These are phyloP conservation scores for Anadara kagoshimensis DNA, from an alignment of 1,140 invertebrate genomes.

Conservation along the genomic window DNA sequence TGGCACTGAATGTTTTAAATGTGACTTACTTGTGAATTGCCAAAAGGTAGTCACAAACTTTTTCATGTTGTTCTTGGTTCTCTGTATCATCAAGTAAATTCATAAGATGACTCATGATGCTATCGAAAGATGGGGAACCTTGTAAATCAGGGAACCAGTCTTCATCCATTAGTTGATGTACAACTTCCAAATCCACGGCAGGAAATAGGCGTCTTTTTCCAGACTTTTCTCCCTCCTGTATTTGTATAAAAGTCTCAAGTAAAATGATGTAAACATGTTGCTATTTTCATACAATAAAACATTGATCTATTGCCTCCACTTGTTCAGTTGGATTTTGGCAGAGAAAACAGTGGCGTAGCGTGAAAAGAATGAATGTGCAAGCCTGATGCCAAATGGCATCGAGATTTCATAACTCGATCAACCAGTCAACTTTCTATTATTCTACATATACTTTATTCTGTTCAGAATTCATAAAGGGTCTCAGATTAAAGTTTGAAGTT, in stretches of 20 bases:
- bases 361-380: no score
- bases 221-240: conserved; percentile 14
- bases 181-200: conserved; percentile 26
- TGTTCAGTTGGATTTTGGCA: background rate
- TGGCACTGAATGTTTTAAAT: no score
- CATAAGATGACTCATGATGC: conserved; percentile 37
- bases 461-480: no score
- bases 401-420: no score
- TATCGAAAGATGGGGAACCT: conserved; percentile 37
- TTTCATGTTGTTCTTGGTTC: conserved; percentile 31
- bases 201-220: conserved; percentile 2
- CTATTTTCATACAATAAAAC: background rate
- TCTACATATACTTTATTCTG: no score
- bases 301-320: background rate
- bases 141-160: conserved; percentile 43
- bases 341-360: no score
- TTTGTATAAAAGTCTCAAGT: no score
- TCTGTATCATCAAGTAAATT: conserved; percentile 41
- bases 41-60: conserved; percentile 49
- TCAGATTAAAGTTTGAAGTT: no score
- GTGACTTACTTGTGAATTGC: conserved; percentile 39
- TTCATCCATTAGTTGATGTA: conserved; percentile 44
- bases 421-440: no score
- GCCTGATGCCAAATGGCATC: no score
- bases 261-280: background rate